Evolutionary conservation across 2,888 invertebrate species (phyloP).

Genomic region (Nipponacmea schrenckii): DNA sequence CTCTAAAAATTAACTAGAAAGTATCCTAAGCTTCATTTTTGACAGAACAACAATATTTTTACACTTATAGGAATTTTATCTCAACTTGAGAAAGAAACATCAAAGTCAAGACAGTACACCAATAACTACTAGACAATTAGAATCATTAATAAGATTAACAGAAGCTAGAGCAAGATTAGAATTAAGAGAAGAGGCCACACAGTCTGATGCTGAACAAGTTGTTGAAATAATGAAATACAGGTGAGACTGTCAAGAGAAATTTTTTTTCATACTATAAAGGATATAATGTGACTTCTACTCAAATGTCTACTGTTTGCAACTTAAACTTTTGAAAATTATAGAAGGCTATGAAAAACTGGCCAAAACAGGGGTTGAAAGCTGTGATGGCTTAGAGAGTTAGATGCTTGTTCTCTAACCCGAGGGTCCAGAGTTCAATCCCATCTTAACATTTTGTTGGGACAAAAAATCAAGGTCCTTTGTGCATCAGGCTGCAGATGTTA

Average conservation of each 20-base stretch:
- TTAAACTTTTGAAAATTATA: too few species aligned
- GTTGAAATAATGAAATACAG: constrained; percentile 86
- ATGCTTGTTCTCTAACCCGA: neutral
- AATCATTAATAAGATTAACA: constrained; percentile 86
- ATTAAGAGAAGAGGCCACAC: constrained; percentile 82
- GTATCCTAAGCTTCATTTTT: neutral
- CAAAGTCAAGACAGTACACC: constrained; percentile 79
- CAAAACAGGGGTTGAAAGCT: too few species aligned
- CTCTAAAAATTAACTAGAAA: neutral
- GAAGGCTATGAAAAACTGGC: neutral
- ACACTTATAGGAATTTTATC: constrained; percentile 81
- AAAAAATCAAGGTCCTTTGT: too few species aligned
- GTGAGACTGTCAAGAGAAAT: constrained; percentile 37
- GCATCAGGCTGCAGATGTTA: too few species aligned
- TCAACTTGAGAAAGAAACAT: constrained; percentile 78
- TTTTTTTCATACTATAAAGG: too few species aligned
- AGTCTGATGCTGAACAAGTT: constrained; percentile 84
- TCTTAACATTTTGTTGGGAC: too few species aligned
- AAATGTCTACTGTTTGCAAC: too few species aligned
- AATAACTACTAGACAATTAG: constrained; percentile 87
- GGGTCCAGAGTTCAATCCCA: too few species aligned
- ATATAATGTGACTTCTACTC: too few species aligned
- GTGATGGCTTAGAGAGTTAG: too few species aligned
- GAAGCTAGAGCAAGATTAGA: constrained; percentile 87
- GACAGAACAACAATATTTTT: neutral